Base-by-base conservation (phyloP, 2,888 invertebrate species). In the Notodonta dromedarius region DNA sequence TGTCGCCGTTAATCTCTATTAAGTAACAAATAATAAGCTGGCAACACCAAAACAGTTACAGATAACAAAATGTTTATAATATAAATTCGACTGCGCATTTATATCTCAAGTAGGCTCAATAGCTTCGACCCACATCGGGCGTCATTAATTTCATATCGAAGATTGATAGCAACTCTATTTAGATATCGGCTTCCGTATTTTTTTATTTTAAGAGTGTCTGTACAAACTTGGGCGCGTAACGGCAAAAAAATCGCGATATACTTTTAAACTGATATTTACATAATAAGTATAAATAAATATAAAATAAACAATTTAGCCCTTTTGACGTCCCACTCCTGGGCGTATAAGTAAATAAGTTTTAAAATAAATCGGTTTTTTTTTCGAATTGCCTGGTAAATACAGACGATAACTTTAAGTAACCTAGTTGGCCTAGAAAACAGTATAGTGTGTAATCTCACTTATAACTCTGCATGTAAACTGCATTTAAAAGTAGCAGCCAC, bases 51-150 rank as follows among this genome's bases (percentile, higher is more conserved):
- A 57, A 60, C 50, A 46, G 48, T 65, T 60, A 59, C 59, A 69
- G 70, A 78, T 76, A 80, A 76, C 73, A 73, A 60, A 74, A 77
- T 76, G 74, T 77, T 79, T 78, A 78, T 74, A 65, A 73, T 77
- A 80, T 70, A 77, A 70, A 76, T 73, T 74, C 70, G 69, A 60
- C 65, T 67, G 67, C 69, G 61, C 60, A 70, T 65, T 73, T 72
- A 77, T 80, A 83, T 82, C 78, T 88, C 86, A 81, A 88, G 86
- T 85, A 82, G 81, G 76, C 82, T 87, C 83, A 86, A 87, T 85
- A 79, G 78, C 76, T 79, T 75, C 78, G 88, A 82, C 87, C 88
- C 78, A 88, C 75, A 84, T 88, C 80, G 80, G 70, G 73, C 79
- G 7, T 82, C 80, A 79, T 85, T 86, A 81, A 79, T 76, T 79